These are phyloP conservation scores for Psophia crepitans DNA, from an alignment of 2,113 vertebrate species.

Conservation along the genomic window DNA sequence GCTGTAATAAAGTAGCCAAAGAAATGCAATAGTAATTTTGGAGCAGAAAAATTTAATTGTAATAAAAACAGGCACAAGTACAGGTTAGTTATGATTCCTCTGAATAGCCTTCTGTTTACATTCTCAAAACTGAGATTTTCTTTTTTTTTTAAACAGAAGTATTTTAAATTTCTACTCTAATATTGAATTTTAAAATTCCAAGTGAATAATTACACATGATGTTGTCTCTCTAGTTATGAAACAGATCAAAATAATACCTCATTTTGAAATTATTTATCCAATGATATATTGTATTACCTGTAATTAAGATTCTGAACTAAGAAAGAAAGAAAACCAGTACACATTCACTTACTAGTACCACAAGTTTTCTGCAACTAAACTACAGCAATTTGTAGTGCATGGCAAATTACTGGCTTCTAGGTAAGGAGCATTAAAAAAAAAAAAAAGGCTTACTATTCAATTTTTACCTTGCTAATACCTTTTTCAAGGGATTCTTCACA, in stretches of 20 bases:
- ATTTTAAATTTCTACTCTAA: not conserved
- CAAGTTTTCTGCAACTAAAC: not conserved
- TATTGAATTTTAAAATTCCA: not conserved
- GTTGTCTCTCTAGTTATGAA: not conserved
- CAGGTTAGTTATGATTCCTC: not conserved
- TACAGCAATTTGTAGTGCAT: not conserved
- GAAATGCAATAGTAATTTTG: not conserved
- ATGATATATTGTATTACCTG: not conserved
- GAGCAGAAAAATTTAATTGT: not conserved
- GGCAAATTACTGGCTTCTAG: not conserved
- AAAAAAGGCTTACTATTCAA: not conserved
- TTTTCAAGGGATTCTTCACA: conserved; percentile 88
- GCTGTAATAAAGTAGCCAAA: not conserved
- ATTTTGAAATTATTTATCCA: not conserved
- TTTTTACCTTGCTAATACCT: conserved; percentile 80
- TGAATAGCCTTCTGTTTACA: not conserved
- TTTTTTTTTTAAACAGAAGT: not conserved
- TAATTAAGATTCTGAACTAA: not conserved
- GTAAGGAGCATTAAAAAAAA: not conserved
- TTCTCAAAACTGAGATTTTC: not conserved
- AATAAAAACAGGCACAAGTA: not conserved
- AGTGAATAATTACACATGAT: not conserved
- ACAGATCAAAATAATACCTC: not conserved
- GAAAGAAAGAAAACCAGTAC: not conserved
- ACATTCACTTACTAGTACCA: not conserved